These are phyloP conservation scores for Dendroctonus ponderosae DNA, from an alignment of 1,140 invertebrate genomes.

Conservation along the genomic window DNA sequence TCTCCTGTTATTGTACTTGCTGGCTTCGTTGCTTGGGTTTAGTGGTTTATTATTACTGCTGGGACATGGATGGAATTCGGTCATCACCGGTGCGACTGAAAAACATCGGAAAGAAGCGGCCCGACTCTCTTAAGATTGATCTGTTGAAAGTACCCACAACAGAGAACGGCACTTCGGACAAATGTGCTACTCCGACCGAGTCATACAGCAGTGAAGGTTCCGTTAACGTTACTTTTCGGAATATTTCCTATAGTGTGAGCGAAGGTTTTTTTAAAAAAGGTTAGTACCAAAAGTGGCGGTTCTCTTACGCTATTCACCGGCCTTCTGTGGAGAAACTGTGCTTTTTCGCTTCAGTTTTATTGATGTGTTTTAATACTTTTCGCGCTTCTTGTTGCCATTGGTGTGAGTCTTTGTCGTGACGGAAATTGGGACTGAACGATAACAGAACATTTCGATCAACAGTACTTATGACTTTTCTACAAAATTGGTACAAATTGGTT, in stretches of 20 bases:
- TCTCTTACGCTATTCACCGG: too few relatives aligned
- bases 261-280: constrained; percentile 8
- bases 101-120: background rate
- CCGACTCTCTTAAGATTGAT: background rate
- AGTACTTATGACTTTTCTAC: too few relatives aligned
- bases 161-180: too few relatives aligned
- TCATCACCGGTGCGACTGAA: background rate
- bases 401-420: too few relatives aligned
- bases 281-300: background rate
- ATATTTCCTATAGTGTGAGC: background rate
- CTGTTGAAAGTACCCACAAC: background rate
- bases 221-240: constrained; percentile 3
- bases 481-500: too few relatives aligned
- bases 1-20: too few relatives aligned
- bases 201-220: constrained; percentile 1
- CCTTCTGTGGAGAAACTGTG: background rate
- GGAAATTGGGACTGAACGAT: too few relatives aligned
- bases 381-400: too few relatives aligned
- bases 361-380: too few relatives aligned
- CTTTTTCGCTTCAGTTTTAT: background rate
- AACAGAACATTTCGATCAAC: too few relatives aligned
- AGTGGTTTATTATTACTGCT: too few relatives aligned
- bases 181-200: background rate
- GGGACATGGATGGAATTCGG: background rate
- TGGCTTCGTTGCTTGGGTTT: too few relatives aligned